Base-by-base conservation (phyloP, 2,888 invertebrate genomes). In the Tortrix viridana region DNA sequence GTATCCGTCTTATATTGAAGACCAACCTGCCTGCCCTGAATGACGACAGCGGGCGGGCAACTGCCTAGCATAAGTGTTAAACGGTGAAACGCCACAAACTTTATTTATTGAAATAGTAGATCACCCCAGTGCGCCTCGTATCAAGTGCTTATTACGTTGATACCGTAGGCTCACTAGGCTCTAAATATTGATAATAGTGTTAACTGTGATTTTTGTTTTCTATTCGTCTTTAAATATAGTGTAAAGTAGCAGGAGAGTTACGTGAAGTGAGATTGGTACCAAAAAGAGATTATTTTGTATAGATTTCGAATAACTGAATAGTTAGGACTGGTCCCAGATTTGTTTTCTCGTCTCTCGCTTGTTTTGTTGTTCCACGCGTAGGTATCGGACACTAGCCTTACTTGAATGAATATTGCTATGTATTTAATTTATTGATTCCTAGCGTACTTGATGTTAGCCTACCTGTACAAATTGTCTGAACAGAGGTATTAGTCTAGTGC, bases 1-100 rank as follows among this genome's bases (percentile, higher is more conserved):
- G 95, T 95, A 41, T 93, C 95, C 65, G 95, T 96, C 73, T 94
- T 95, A 88, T 95, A 94, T 91, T 95, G 94, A 91, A 91, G 89
- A 77, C 89, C 89, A 76, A 81, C 86, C 65, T 80, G 84, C 84
- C 87, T 90, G 77, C 86, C 89, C 85, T 89, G 83, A 88, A 82
- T 72, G 80, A 71, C 65, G 62, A 38, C 59, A 32, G 50, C 74
- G 76, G 72, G 69, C 79, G 85, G 87, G 77, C 80, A 71, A 85
- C 84, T 85, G 84, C 64, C 71, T 72, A 69, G 69, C 69, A 70
- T 71, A 72, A 75, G 86, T 86, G 86, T 73, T 71, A 78, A 77
- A 87, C 84, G 81, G 86, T 88, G 83, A 77, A 74, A 75, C 71
- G 71, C 71, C 72, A 71, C 75, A 75, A 71, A 84, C 82, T 73